Percentiles rank a stretch among this genome's conserved stretches.
Conservation (phyloP, 2,888 invertebrate genomes). For the Polydrusus tereticollis region DNA sequence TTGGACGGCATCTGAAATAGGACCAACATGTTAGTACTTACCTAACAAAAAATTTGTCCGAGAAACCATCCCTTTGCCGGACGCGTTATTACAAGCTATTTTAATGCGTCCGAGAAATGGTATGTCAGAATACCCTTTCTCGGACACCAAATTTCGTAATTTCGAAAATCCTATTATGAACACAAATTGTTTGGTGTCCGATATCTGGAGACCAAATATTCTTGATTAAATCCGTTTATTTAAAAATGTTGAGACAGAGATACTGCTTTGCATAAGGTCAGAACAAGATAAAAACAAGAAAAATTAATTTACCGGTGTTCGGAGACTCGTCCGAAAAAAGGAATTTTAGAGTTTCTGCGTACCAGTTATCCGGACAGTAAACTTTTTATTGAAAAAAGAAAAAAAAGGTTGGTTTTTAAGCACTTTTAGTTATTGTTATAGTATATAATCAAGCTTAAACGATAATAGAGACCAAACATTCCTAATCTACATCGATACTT, state of each 20-base stretch:
- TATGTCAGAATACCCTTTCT: too few relatives aligned
- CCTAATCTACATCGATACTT: neutral
- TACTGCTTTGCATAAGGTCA: neutral
- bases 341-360: neutral
- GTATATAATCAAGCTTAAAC: conserved; percentile 4
- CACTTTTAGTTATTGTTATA: conserved; percentile 10
- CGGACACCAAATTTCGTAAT: too few relatives aligned
- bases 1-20: conserved; percentile 21
- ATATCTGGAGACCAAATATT: too few relatives aligned
- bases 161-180: too few relatives aligned
- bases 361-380: conserved; percentile 15
- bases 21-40: neutral
- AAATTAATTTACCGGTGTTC: conserved; percentile 6
- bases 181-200: too few relatives aligned
- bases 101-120: conserved; percentile 6
- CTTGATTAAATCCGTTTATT: too few relatives aligned
- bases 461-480: neutral
- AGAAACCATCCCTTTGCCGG: conserved; percentile 7
- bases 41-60: conserved; percentile 13
- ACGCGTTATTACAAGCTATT: neutral
- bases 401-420: conserved; percentile 1
- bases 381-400: neutral
- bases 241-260: too few relatives aligned
- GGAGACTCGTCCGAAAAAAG: neutral
- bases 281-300: conserved; percentile 1